Evolutionary conservation across 2,797 vertebrate genomes (phyloP), one percentile per base, ranked within the genome.

Genomic region (Phoebastria nigripes): DNA sequence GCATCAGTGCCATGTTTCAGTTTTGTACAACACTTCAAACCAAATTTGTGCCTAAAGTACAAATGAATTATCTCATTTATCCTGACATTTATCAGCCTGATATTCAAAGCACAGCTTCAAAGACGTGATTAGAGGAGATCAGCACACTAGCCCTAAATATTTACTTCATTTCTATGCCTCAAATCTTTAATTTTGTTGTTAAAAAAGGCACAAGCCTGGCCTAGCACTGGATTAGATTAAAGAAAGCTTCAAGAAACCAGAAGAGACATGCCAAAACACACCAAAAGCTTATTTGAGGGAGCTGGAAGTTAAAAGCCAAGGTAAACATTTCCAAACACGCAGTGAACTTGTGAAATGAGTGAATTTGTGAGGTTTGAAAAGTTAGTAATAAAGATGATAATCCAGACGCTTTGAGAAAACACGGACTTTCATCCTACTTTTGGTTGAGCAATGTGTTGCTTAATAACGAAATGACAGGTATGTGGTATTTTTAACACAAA

Each of bases 71-170:
- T 94, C 77, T 94, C 62, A 82, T 94, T 90, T 95, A 86, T 82
- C 42, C 87, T 96, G 94, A 91, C 91, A 90, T 96, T 95, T 96
- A 94, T 94, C 91, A 82, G 91, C 77, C 74, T 56, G 42, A 88
- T 91, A 93, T 56, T 94, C 95, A 96, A 94, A 94, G 87, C 59
- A 79, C 66, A 87, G 87, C 94, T 96, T 96, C 95, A 96, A 96
- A 97, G 80, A 55, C 87, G 20, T 31, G 62, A 94, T 93, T 82
- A 96, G 44, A 91, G 66, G 47, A 94, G 82, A 96, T 92, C 80
- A 93, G 73, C 1, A 3, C 35, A 39, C 62, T 80, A 81, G 46
- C 49, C 62, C 77, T 93, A 96, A 96, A 95, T 95, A 96, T 95
- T 97, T 96, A 96, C 77, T 90, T 96, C 70, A 96, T 89, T 91